A percentile compares a stretch with the other conserved stretches of the same genome.
These are phyloP conservation scores for Saturnia pavonia DNA, from an alignment of 2,888 invertebrate genomes.

Conservation along the genomic window DNA sequence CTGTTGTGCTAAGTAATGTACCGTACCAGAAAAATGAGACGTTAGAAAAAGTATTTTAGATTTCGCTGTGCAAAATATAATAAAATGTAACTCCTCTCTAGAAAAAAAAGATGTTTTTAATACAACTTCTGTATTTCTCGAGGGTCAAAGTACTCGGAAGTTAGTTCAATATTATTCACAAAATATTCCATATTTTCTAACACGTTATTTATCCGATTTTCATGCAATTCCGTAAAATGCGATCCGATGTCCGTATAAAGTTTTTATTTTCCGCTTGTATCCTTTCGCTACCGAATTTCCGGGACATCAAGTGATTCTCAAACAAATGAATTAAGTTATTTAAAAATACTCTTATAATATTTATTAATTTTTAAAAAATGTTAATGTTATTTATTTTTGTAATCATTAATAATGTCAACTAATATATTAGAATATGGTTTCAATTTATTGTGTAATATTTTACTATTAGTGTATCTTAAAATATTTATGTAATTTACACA, in stretches of 20 bases:
- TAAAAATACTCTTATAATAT: neutral
- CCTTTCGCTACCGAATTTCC: constrained; percentile 46
- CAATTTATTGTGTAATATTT: no score
- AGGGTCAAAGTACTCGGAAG: constrained; percentile 24
- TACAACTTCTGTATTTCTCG: neutral
- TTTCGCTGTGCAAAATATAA: neutral
- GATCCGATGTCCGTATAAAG: constrained; percentile 55
- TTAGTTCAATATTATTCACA: constrained; percentile 33
- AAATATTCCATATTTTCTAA: constrained; percentile 42
- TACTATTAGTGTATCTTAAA: no score
- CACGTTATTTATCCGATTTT: constrained; percentile 40
- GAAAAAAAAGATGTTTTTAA: neutral
- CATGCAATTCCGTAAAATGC: constrained; percentile 51
- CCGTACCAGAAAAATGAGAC: neutral
- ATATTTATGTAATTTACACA: no score
- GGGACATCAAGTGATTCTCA: constrained; percentile 20
- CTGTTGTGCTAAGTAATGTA: no score
- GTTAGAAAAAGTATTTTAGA: neutral
- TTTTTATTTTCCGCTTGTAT: constrained; percentile 51
- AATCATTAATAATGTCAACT: no score
- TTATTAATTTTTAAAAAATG: no score
- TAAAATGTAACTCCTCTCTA: neutral
- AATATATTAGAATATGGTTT: no score
- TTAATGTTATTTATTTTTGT: neutral
- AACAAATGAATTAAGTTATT: constrained; percentile 2